Conservation (phyloP, 2,113 vertebrate species). For the Apodemus sylvaticus region DNA sequence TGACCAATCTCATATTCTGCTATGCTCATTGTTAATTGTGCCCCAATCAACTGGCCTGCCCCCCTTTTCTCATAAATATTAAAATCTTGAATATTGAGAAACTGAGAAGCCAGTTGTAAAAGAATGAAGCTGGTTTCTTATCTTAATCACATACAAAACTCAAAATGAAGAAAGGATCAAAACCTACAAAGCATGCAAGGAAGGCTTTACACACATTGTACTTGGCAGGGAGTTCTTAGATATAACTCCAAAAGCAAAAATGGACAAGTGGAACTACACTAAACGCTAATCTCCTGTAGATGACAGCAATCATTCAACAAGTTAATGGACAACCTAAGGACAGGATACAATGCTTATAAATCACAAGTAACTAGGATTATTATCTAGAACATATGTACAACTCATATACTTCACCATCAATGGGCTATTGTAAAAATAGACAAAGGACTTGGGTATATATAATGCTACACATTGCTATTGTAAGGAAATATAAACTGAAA, state of each 20-base stretch:
- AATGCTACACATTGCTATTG: not conserved
- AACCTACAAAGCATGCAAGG: not conserved
- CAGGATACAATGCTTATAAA: not conserved
- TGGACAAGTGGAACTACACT: not conserved
- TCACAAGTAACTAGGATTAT: not conserved
- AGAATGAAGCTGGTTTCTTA: not conserved
- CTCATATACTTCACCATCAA: not conserved
- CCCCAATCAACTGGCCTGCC: not conserved
- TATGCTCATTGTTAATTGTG: not conserved
- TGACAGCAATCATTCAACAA: not conserved
- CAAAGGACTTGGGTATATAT: not conserved
- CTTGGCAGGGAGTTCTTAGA: not conserved
- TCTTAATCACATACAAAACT: not conserved
- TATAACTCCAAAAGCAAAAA: not conserved
- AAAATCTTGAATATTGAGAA: not conserved
- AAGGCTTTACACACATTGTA: not conserved
- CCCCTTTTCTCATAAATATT: not conserved
- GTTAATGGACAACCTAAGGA: not conserved
- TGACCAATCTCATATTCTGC: not conserved
- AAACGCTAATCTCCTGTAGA: not conserved
- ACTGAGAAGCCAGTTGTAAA: not conserved
- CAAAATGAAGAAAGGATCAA: not conserved
- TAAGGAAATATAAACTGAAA: not conserved
- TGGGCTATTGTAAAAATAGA: not conserved
- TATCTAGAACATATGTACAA: not conserved